These are phyloP conservation scores for Boloria selene DNA, from an alignment of 2,888 invertebrate genomes.

Conservation along the genomic window DNA sequence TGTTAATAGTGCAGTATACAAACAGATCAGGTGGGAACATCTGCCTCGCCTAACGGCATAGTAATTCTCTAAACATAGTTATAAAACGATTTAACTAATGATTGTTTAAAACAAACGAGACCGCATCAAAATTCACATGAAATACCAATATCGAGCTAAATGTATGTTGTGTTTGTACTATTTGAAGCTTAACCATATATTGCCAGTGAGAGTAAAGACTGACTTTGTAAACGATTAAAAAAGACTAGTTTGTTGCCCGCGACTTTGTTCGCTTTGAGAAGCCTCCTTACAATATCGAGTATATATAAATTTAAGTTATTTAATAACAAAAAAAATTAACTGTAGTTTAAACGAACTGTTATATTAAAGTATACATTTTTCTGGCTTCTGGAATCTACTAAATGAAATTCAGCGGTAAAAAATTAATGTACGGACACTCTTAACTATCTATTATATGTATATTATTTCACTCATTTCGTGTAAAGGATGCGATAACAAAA, in stretches of 20 bases:
- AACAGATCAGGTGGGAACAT: conserved; percentile 65
- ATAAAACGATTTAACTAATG: conserved; percentile 25
- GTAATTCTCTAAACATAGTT: conserved; percentile 61
- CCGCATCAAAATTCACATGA: conserved; percentile 19
- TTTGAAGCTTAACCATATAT: conserved; percentile 13
- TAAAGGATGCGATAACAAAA: conserved; percentile 13
- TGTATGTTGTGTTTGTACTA: conserved; percentile 31
- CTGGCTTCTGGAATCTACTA: background rate
- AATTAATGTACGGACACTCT: conserved; percentile 4
- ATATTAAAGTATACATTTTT: conserved; percentile 4
- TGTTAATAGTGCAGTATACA: conserved; percentile 9
- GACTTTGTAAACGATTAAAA: conserved; percentile 28
- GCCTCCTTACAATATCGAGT: background rate
- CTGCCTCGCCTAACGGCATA: conserved; percentile 74
- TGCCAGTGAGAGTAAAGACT: conserved; percentile 17
- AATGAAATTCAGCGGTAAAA: background rate
- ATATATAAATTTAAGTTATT: background rate
- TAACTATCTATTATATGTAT: background rate
- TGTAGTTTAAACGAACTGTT: background rate
- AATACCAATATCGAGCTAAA: conserved; percentile 17
- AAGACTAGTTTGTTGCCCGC: conserved; percentile 16
- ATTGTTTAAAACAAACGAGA: conserved; percentile 5
- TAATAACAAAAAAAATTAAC: conserved; percentile 1
- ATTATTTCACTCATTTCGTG: conserved; percentile 1
- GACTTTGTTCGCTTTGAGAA: background rate